Evolutionary conservation across 2,113 vertebrate genomes (phyloP), one percentile per base, ranked within the genome.

Genomic region (Nannobrachium achirus): DNA sequence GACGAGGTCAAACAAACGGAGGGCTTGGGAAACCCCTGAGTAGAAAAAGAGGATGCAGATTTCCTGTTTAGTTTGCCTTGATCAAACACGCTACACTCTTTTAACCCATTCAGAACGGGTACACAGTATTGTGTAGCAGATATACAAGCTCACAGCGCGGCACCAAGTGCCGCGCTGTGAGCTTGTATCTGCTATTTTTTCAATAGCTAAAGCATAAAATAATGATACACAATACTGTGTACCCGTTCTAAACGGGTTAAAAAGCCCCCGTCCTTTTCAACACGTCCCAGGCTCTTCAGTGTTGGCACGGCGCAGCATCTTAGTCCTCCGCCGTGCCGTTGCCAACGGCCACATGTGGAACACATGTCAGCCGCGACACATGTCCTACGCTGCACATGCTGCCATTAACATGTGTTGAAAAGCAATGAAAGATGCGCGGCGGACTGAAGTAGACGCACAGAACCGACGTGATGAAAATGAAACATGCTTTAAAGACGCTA

Each of bases 361-460:
- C 83, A 87, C 20, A 16, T 80, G 75, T 41, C 55, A 56, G 49
- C 10, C 59, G 38, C 46, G 15, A 16, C 48, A 50, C 14, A 18
- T 53, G 51, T 20, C 13, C n/a, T 2, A 9, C 41, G 48, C 16
- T 33, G 56, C 78, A 75, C 38, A 60, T 71, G 71, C 25, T 76
- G 39, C 56, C 57, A 66, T 73, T 64, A 51, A 20, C 51, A 58
- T 25, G 15, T 74, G 78, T 69, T 58, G 40, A 38, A 51, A 82
- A 15, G 10, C 63, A 56, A 65, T 44, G 65, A 7, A 69, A 67
- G 71, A 60, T 63, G 52, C 63, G 49, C 14, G 44, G 11, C 73
- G 73, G 80, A 75, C 72, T 42, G 1, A 41, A 60, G 39, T 63
- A 66, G 73, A 71, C 85, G 41, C 73, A 58, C 55, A 73, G n/a